Evolutionary conservation across 2,888 invertebrate genomes (phyloP).

Genomic region (Camptogramma bilineatum): DNA sequence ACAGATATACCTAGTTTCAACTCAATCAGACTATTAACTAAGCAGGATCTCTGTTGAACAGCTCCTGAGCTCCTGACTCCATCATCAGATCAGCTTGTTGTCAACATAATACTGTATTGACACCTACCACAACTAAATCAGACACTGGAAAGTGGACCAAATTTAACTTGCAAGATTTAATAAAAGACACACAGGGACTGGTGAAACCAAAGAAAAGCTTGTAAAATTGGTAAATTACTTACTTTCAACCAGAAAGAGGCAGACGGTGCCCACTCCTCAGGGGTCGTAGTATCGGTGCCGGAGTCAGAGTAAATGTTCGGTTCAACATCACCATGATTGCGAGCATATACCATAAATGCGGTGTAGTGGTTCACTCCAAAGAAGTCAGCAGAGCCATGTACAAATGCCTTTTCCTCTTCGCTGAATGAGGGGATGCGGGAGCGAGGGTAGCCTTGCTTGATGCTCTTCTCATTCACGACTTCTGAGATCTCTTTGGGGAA

Average conservation of each 20-base stretch:
- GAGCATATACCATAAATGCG: conserved; percentile 56
- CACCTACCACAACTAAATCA: too few relatives aligned
- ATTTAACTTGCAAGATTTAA: too few relatives aligned
- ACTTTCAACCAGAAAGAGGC: conserved; percentile 65
- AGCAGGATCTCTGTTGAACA: too few relatives aligned
- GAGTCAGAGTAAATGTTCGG: conserved; percentile 54
- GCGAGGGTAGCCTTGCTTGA: conserved; percentile 65
- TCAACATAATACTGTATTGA: too few relatives aligned
- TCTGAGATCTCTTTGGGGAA: conserved; percentile 79
- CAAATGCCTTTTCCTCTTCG: conserved; percentile 62
- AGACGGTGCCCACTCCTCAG: conserved; percentile 57
- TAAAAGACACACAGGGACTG: too few relatives aligned
- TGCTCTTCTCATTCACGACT: conserved; percentile 73
- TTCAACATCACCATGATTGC: conserved; percentile 29
- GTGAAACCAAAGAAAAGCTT: too few relatives aligned
- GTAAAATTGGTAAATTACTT: conserved; percentile 35
- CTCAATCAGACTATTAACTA: too few relatives aligned
- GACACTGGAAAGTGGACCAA: too few relatives aligned
- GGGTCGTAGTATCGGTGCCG: conserved; percentile 44
- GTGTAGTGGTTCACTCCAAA: conserved; percentile 89
- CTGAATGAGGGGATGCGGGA: conserved; percentile 79
- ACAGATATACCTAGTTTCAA: too few relatives aligned
- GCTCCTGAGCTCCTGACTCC: too few relatives aligned
- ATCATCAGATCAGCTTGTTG: too few relatives aligned
- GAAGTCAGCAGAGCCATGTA: conserved; percentile 67